These are phyloP conservation scores for Pristionchus exspectatus DNA, from an alignment of 2,888 invertebrate species.

Conservation along the genomic window DNA sequence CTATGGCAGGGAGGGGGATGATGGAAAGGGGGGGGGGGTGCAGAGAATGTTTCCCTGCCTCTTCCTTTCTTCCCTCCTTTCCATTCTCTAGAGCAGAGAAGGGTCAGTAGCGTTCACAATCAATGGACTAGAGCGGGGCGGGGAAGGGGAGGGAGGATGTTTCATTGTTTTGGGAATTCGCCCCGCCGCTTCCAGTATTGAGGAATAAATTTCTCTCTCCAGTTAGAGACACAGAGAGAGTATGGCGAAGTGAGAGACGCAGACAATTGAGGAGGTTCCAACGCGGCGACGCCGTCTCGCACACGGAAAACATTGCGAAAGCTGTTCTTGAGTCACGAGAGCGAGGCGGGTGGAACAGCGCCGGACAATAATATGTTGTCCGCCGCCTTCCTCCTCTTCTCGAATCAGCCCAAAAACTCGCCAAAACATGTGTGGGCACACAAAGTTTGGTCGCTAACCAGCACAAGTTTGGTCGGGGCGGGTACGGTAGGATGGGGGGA, in stretches of 20 bases:
- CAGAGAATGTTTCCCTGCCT: neutral
- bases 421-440: neutral
- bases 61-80: neutral
- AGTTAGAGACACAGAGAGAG: neutral
- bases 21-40: neutral
- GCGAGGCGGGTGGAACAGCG: neutral
- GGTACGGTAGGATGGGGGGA: neutral
- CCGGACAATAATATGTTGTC: neutral
- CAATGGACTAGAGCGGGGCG: neutral
- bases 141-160: neutral
- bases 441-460: neutral
- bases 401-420: neutral
- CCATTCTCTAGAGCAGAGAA: neutral
- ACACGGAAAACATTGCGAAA: neutral
- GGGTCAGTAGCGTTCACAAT: constrained; percentile 17
- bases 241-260: neutral
- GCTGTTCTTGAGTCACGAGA: constrained; percentile 18
- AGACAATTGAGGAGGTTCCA: neutral
- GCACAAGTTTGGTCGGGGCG: neutral
- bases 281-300: neutral
- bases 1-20: neutral
- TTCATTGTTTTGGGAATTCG: constrained; percentile 18
- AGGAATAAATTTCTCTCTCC: too few relatives aligned
- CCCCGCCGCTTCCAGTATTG: neutral
- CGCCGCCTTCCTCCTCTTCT: neutral